phyloP scores from a whole-genome alignment of 2,797 vertebrate species.

The Coracias cyanogaster region DNA sequence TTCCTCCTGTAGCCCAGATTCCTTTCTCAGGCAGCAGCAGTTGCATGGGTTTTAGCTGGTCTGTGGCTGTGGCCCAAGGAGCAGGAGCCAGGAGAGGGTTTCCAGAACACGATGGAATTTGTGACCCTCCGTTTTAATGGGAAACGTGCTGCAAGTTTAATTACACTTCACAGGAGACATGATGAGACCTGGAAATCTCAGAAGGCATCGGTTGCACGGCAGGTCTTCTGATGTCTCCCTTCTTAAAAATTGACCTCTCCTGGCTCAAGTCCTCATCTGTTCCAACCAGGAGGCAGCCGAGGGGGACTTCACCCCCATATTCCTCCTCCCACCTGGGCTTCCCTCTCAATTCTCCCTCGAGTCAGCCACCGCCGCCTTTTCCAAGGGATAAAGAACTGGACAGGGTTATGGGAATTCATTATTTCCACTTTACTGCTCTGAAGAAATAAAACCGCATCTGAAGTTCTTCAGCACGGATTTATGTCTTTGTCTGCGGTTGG shows the following conservation, averaged over 20 bases:
- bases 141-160: fast-evolving
- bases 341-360: fast-evolving
- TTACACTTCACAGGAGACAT: fast-evolving
- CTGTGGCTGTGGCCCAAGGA: neutral
- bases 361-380: fast-evolving
- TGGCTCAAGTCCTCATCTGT: fast-evolving
- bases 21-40: neutral
- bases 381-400: neutral
- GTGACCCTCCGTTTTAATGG: neutral
- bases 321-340: neutral
- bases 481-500: neutral
- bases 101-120: neutral
- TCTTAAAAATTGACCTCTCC: neutral
- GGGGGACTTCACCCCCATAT: neutral
- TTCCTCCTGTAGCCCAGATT: neutral
- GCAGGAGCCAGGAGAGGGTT: neutral
- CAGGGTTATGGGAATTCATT: neutral
- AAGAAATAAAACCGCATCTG: neutral
- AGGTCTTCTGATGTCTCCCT: neutral
- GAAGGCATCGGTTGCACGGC: fast-evolving
- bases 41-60: neutral
- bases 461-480: neutral
- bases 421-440: neutral
- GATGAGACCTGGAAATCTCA: fast-evolving
- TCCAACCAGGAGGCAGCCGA: fast-evolving